Percentiles rank a stretch among this genome's conserved stretches.
phyloP scores from a whole-genome alignment of 2,113 vertebrate species.

The Ursus arctos region DNA sequence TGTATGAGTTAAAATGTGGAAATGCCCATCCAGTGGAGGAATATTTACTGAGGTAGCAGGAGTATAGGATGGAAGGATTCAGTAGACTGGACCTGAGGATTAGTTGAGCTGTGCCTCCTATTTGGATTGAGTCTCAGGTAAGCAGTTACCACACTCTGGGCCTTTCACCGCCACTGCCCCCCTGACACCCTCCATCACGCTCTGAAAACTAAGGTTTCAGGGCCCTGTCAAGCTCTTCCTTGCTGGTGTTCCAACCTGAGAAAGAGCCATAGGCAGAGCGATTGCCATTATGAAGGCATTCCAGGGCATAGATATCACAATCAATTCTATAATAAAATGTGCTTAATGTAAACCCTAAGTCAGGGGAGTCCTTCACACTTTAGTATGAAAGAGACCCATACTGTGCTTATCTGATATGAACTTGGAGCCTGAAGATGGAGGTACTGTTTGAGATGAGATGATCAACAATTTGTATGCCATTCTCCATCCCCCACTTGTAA shows the following conservation, averaged over 20 bases:
- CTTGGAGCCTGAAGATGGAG: neutral
- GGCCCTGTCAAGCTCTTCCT: neutral
- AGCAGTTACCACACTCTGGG: neutral
- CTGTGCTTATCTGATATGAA: neutral
- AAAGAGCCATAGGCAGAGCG: neutral
- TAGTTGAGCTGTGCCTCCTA: neutral
- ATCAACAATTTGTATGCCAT: neutral
- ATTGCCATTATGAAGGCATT: neutral
- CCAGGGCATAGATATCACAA: neutral
- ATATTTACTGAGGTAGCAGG: accelerated
- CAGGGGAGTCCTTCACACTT: neutral
- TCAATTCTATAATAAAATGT: neutral
- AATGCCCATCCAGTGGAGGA: neutral
- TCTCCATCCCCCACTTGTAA: neutral
- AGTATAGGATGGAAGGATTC: accelerated
- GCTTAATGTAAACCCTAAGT: neutral
- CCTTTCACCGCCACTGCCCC: neutral
- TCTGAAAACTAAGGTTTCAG: neutral
- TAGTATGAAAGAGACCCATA: neutral
- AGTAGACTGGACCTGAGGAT: accelerated
- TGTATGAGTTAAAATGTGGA: accelerated
- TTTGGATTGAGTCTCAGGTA: accelerated
- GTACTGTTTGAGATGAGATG: too few relatives aligned
- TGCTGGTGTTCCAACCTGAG: neutral
- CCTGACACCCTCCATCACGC: too few relatives aligned